These are phyloP conservation scores for Proisotoma minuta DNA, from an alignment of 2,888 invertebrate species.

Conservation along the genomic window DNA sequence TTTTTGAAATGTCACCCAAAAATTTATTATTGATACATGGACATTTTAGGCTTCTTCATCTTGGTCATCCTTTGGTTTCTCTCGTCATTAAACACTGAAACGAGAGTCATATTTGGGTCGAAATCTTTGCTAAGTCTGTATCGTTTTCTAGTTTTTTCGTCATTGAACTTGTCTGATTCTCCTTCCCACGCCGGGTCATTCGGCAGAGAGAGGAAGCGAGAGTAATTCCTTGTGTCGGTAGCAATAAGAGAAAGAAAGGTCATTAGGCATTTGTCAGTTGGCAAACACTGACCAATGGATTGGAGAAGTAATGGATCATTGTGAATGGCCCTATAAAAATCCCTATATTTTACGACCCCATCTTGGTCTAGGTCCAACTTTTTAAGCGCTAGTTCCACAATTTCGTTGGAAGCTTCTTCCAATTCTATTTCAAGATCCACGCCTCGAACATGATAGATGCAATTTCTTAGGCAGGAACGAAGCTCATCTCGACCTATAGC, in stretches of 20 bases:
- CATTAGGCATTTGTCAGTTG: conserved; percentile 58
- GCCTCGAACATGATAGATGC: conserved; percentile 16
- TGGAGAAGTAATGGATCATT: conserved; percentile 68
- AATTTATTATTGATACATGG: no score
- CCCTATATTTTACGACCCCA: conserved; percentile 66
- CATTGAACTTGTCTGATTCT: conserved; percentile 12
- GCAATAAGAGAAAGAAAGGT: conserved; percentile 57
- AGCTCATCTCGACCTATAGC: conserved; percentile 77
- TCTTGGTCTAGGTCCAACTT: conserved; percentile 67
- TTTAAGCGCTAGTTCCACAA: conserved; percentile 24
- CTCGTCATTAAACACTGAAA: no score
- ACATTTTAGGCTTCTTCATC: not conserved
- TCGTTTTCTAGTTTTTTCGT: not conserved
- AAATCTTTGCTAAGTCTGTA: not conserved
- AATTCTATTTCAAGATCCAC: conserved; percentile 20
- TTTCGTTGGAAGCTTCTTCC: conserved; percentile 24
- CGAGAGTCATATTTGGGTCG: no score
- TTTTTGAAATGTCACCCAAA: no score
- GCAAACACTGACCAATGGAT: conserved; percentile 77
- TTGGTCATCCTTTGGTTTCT: not conserved
- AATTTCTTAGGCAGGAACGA: conserved; percentile 64
- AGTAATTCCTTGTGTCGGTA: conserved; percentile 10
- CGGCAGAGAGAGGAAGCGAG: conserved; percentile 10
- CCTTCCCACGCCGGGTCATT: conserved; percentile 11
- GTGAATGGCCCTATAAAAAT: conserved; percentile 65